A percentile compares a stretch with the other conserved stretches of the same genome.
These are phyloP conservation scores for Trilocha varians DNA, from an alignment of 2,888 invertebrate genomes.

Conservation along the genomic window DNA sequence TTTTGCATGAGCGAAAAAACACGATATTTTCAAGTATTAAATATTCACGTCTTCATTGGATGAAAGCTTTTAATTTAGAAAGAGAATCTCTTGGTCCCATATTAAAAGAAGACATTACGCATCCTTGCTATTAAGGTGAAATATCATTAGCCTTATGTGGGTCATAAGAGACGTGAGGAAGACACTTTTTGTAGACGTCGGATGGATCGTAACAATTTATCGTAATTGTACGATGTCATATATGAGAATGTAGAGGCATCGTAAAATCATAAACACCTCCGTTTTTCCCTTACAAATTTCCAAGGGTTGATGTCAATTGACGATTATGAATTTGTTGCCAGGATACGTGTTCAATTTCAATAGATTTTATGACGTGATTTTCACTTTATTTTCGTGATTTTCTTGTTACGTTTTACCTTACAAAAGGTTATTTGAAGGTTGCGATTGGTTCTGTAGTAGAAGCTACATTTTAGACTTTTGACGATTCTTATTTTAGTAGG, in stretches of 20 bases:
- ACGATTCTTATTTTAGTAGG: no score
- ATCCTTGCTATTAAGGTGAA: slow-evolving; percentile 36
- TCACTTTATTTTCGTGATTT: slow-evolving; percentile 1
- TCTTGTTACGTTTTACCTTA: no score
- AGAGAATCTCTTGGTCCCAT: slow-evolving; percentile 8
- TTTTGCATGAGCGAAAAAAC: background rate
- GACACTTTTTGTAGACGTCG: slow-evolving; percentile 41
- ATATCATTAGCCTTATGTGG: slow-evolving; percentile 39
- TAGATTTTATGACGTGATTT: slow-evolving; percentile 10
- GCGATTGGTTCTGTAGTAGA: no score
- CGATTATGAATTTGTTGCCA: slow-evolving; percentile 50
- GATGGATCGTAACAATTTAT: slow-evolving; percentile 50
- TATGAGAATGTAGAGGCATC: slow-evolving; percentile 48
- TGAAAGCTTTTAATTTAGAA: slow-evolving; percentile 5
- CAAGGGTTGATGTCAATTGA: slow-evolving; percentile 30
- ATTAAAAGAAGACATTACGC: slow-evolving; percentile 10
- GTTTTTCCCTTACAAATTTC: slow-evolving; percentile 43
- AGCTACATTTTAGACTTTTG: no score
- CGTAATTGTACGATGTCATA: slow-evolving; percentile 55
- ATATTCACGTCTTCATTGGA: slow-evolving; percentile 9
- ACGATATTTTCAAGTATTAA: background rate
- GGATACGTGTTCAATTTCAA: slow-evolving; percentile 36
- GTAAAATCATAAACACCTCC: slow-evolving; percentile 60
- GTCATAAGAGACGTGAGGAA: slow-evolving; percentile 32
- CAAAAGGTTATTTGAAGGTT: no score